These are phyloP conservation scores for Cnemophilus loriae DNA, from an alignment of 2,113 vertebrate species.

Conservation along the genomic window DNA sequence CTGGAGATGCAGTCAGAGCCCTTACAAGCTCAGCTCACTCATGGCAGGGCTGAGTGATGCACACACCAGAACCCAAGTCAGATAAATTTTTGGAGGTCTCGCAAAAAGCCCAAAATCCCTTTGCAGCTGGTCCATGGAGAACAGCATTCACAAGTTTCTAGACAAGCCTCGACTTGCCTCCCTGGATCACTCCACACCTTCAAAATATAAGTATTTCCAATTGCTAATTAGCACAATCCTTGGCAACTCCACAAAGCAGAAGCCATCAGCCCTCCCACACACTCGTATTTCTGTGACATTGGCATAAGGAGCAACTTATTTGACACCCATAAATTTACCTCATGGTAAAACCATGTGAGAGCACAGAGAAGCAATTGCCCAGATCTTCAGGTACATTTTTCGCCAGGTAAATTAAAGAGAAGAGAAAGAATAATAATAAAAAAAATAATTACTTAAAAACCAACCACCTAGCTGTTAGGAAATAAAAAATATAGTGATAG, in stretches of 20 bases:
- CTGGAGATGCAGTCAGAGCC: background rate
- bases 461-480: background rate
- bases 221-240: constrained; percentile 14
- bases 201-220: background rate
- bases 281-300: constrained; percentile 28
- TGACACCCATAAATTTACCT: constrained; percentile 7
- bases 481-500: background rate
- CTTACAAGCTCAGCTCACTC: background rate
- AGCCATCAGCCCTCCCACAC: constrained; percentile 28
- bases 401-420: background rate
- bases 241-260: constrained; percentile 29
- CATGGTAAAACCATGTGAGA: background rate
- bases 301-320: constrained; percentile 6
- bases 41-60: background rate
- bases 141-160: background rate
- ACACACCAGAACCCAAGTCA: background rate
- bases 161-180: background rate
- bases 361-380: background rate
- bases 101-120: background rate
- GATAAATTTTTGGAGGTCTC: background rate
- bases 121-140: background rate
- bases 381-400: background rate
- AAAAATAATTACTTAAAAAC: background rate
- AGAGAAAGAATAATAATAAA: background rate
- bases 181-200: background rate